Percentiles rank a stretch among this genome's conserved stretches.
Conservation (phyloP, 2,113 vertebrate genomes). For the Mungos mungo region DNA sequence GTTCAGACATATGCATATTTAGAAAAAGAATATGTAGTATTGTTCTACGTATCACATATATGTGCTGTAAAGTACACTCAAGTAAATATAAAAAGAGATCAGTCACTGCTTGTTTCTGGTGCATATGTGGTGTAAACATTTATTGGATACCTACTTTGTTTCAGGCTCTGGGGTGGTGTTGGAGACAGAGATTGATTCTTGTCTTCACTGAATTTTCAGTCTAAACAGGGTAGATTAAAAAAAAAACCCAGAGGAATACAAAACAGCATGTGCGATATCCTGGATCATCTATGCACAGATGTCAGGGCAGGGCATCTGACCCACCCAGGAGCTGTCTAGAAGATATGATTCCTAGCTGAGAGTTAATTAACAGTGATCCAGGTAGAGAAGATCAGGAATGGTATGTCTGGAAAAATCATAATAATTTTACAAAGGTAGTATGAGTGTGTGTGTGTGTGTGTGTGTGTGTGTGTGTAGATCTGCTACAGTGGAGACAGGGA, state of each 20-base stretch:
- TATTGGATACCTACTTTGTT: not conserved
- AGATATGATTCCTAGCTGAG: not conserved
- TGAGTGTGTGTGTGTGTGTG: not conserved
- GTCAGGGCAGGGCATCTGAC: not conserved
- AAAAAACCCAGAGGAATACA: not conserved
- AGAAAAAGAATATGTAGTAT: not conserved
- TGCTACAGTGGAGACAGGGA: not conserved
- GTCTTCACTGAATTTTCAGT: not conserved
- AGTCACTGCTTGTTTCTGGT: conserved; percentile 25
- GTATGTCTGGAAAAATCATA: not conserved
- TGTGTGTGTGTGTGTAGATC: not conserved
- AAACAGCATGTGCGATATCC: not conserved
- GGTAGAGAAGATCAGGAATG: not conserved
- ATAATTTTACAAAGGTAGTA: not conserved
- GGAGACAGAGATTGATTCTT: not conserved
- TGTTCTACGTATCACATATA: not conserved
- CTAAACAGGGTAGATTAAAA: not conserved
- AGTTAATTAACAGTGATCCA: not conserved
- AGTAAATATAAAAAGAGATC: conserved; percentile 8
- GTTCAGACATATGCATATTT: not conserved
- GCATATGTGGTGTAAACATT: not conserved
- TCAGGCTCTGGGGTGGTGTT: not conserved
- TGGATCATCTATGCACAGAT: not conserved
- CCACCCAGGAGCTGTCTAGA: not conserved
- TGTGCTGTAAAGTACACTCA: not conserved